Evolutionary conservation across 2,797 vertebrate genomes (phyloP).

Genomic region (Yasuhikotakia modesta): DNA sequence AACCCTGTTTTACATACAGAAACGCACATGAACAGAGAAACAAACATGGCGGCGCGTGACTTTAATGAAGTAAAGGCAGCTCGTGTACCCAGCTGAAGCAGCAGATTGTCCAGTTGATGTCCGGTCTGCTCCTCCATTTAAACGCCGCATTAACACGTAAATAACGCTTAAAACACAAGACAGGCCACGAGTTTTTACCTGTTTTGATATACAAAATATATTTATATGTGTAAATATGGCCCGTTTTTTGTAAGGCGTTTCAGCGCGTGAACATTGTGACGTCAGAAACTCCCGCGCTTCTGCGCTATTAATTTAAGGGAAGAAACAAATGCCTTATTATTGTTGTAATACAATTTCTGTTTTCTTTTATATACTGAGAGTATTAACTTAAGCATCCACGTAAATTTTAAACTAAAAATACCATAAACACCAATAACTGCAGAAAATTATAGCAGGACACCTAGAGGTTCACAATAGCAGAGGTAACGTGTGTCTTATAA

Average conservation of each 20-base stretch:
- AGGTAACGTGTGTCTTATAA: too few species aligned
- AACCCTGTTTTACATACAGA: slow-evolving; percentile 61
- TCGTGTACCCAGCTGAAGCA: slow-evolving; percentile 70
- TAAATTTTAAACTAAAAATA: too few species aligned
- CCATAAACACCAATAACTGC: too few species aligned
- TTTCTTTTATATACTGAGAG: too few species aligned
- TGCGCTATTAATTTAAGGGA: too few species aligned
- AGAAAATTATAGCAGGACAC: too few species aligned
- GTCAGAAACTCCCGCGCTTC: too few species aligned
- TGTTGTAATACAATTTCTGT: too few species aligned
- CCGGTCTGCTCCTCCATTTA: slow-evolving; percentile 63
- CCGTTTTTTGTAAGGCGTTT: background rate
- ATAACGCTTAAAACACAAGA: background rate
- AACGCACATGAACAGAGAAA: background rate
- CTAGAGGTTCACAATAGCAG: too few species aligned
- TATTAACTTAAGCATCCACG: too few species aligned
- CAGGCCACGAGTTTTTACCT: background rate
- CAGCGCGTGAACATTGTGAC: background rate
- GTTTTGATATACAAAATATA: background rate
- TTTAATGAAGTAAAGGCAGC: background rate
- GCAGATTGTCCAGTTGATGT: slow-evolving; percentile 62
- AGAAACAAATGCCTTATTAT: too few species aligned
- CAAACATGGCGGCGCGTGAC: background rate
- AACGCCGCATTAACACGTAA: background rate
- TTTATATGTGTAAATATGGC: background rate